Base-by-base conservation (phyloP, 1,140 invertebrate species). In the Manduca sexta region DNA sequence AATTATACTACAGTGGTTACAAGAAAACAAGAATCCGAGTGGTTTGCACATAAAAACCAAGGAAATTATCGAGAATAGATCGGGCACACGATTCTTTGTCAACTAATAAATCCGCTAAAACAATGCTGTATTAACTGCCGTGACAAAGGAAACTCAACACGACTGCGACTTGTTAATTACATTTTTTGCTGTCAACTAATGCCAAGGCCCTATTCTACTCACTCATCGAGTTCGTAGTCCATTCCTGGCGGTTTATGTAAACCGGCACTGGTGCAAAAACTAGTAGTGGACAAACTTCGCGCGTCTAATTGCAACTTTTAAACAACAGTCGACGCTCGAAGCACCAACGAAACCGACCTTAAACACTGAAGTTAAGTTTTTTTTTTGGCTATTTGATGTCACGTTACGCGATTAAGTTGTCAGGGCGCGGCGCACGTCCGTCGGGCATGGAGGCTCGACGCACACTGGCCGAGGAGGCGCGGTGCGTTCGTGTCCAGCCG, bases 111-210 rank as follows among this genome's bases (percentile, higher is more conserved):
- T 70, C 67, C 56, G 66, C 59, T 62, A 71, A 79, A 74, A 84
- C 80, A 84, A 84, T 84, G 70, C 66, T 61, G 69, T 67, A 68
- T 47, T 50, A 59, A 67, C 52, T 72, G 56, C 49, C 71, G 64
- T 78, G 75, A 84, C 81, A 82, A 82, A 84, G 71, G 71, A 73
- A 74, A 69, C 78, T 74, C 69, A 70, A 60, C 61, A 65, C 70
- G 69, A 65, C 65, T 75, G 49, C 69, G 68, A 74, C 71, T 69
- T 64, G 50, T 62, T 82, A 82, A 82, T 82, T 84, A 67, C 69
- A 73, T 69, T 78, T 81, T 84, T 79, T 81, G 60, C 71, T 65
- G 71, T 75, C 74, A 79, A 65, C 71, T 65, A 62, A 68, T 70
- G 75, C 72, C 72, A 75, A 72, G 74, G 69, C 67, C 78, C 75